Evolutionary conservation across 2,797 vertebrate species (phyloP).

Genomic region (Hapalemur alaotrensis): DNA sequence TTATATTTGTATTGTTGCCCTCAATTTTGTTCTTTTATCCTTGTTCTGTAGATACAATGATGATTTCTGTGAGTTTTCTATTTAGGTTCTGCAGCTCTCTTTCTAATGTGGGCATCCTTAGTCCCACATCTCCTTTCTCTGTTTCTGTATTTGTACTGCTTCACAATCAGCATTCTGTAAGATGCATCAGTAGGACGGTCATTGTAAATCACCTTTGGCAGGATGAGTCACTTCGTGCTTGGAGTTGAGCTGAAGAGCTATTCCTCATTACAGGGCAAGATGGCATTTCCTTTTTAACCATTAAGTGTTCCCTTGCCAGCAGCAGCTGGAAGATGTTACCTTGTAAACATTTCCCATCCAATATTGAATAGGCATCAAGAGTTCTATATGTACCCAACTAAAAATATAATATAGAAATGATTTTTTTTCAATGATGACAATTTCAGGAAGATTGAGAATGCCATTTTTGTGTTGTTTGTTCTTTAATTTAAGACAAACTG

Average conservation of each 20-base stretch:
- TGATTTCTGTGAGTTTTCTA: neutral
- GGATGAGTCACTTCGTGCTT: neutral
- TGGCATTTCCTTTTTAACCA: neutral
- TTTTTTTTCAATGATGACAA: neutral
- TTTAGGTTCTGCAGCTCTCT: neutral
- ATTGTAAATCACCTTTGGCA: neutral
- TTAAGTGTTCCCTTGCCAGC: neutral
- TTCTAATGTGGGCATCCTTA: neutral
- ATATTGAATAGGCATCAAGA: neutral
- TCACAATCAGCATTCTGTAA: neutral
- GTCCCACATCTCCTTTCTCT: neutral
- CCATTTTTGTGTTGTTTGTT: neutral
- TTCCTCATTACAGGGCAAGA: neutral
- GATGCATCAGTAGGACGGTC: neutral
- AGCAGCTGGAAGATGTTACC: neutral
- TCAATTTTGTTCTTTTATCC: neutral
- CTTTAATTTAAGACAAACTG: constrained; percentile 30
- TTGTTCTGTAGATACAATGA: neutral
- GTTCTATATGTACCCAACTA: neutral
- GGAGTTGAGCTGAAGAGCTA: neutral
- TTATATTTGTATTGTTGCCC: neutral
- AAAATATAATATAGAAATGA: neutral
- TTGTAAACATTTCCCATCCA: neutral
- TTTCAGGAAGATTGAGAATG: neutral
- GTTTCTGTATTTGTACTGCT: neutral